These are phyloP conservation scores for Xenotilapia leptura DNA, from an alignment of 2,113 vertebrate genomes.

Conservation along the genomic window DNA sequence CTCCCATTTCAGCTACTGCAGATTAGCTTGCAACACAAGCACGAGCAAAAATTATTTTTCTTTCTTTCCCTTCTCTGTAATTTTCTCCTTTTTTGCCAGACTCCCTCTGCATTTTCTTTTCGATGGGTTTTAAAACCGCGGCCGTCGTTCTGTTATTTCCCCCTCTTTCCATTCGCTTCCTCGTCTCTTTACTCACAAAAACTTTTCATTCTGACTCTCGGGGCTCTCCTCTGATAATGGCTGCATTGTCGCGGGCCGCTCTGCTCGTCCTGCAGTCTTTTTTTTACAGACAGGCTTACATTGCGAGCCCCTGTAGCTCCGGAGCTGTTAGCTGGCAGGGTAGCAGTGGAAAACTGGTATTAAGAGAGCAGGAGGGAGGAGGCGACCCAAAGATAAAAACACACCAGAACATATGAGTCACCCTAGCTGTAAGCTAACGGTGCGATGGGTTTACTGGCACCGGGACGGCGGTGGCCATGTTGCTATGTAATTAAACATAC, in stretches of 20 bases:
- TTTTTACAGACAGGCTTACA: neutral
- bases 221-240: neutral
- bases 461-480: constrained; percentile 13
- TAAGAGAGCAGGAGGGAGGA: constrained; percentile 22
- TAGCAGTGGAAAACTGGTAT: constrained; percentile 43
- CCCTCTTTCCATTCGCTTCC: neutral
- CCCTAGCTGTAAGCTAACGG: neutral
- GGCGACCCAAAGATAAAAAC: constrained; percentile 39
- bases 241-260: neutral
- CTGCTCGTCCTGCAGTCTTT: neutral
- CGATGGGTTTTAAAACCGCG: neutral
- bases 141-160: neutral
- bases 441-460: constrained; percentile 9
- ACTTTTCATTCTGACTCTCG: neutral
- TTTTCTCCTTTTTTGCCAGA: neutral
- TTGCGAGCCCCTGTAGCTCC: neutral
- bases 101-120: neutral
- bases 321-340: constrained; percentile 31
- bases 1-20: neutral
- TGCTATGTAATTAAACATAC: constrained; percentile 59
- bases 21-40: neutral
- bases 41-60: neutral
- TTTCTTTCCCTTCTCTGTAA: neutral
- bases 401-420: constrained; percentile 63
- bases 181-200: neutral